These are phyloP conservation scores for Lathronympha strigana DNA, from an alignment of 2,888 invertebrate genomes.

Conservation along the genomic window DNA sequence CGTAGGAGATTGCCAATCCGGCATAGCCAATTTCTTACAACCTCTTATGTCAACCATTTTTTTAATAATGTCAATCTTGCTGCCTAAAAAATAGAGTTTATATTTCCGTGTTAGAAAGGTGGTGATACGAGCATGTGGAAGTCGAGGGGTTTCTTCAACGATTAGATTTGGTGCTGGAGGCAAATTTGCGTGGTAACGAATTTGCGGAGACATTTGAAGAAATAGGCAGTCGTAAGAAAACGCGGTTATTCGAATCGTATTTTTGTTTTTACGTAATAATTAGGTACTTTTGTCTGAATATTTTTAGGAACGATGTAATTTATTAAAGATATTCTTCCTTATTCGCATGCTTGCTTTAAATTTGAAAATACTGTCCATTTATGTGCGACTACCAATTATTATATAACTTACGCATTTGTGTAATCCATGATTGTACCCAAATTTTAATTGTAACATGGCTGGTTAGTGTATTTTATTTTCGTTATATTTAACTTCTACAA, in stretches of 20 bases:
- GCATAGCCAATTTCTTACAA: slow-evolving; percentile 17
- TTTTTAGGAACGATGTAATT: too few species aligned
- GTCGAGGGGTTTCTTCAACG: slow-evolving; percentile 23
- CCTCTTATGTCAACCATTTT: slow-evolving; percentile 7
- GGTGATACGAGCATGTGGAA: slow-evolving; percentile 18
- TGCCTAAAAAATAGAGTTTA: slow-evolving; percentile 4
- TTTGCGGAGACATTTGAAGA: slow-evolving; percentile 21
- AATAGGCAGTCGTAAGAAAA: slow-evolving; percentile 13
- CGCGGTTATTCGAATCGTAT: background rate
- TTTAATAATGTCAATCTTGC: background rate
- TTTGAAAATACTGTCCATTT: too few species aligned
- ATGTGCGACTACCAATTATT: too few species aligned
- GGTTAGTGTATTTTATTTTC: too few species aligned
- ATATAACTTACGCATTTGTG: too few species aligned
- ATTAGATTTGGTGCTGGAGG: slow-evolving; percentile 31
- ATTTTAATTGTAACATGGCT: too few species aligned
- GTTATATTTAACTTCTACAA: too few species aligned
- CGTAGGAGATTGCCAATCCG: slow-evolving; percentile 27
- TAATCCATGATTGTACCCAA: too few species aligned
- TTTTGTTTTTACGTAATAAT: background rate
- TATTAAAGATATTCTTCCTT: too few species aligned
- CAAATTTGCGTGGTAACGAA: slow-evolving; percentile 27
- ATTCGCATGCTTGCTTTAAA: too few species aligned
- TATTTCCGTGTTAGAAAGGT: background rate
- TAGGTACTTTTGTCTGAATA: background rate